phyloP scores from a whole-genome alignment of 2,888 invertebrate species.

The Conomelus anceps region DNA sequence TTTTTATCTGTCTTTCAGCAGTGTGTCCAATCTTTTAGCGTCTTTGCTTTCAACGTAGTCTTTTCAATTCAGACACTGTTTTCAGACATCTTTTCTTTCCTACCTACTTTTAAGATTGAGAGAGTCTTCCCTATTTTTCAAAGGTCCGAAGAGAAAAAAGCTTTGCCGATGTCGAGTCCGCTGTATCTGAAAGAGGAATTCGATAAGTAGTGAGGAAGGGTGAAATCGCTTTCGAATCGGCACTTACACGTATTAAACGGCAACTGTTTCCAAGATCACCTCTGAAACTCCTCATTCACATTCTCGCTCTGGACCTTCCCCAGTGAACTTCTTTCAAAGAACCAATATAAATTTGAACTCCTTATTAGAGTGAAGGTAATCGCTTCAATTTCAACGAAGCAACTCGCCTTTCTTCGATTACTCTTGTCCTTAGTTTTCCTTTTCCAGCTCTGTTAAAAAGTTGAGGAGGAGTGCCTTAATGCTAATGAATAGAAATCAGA shows the following conservation, averaged over 20 bases:
- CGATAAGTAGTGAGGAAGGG: not conserved
- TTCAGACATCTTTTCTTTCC: not conserved
- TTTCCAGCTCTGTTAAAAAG: not conserved
- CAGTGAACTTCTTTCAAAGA: not conserved
- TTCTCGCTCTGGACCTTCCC: not conserved
- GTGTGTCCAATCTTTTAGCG: not conserved
- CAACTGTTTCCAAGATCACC: not conserved
- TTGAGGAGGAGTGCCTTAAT: not conserved
- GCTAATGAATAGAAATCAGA: not conserved
- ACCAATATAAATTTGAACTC: not conserved
- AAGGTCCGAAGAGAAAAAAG: not conserved
- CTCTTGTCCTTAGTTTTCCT: not conserved
- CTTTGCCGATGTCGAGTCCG: not conserved
- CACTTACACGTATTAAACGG: not conserved
- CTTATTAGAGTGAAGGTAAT: not conserved
- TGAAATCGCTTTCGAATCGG: not conserved
- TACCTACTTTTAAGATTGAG: not conserved
- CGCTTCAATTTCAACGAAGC: not conserved
- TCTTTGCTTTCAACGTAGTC: not conserved
- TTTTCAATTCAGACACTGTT: not conserved
- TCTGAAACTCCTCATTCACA: not conserved
- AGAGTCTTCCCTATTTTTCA: not conserved
- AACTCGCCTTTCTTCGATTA: not conserved
- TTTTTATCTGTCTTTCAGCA: not conserved
- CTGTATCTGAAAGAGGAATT: not conserved